These are phyloP conservation scores for Eriosoma lanigerum DNA, from an alignment of 1,140 invertebrate species.

Conservation along the genomic window DNA sequence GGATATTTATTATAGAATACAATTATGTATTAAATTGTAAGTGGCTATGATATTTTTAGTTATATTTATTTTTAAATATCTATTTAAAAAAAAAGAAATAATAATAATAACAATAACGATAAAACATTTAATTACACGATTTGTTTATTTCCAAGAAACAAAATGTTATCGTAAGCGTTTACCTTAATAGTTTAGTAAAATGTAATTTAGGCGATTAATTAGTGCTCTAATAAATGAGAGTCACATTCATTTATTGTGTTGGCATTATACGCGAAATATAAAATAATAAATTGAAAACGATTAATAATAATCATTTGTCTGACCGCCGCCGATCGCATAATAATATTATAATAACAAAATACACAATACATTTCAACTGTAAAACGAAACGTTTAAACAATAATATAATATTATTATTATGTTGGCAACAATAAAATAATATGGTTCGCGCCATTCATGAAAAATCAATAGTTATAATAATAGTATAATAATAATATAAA, in stretches of 20 bases:
- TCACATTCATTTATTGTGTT: background rate
- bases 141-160: conserved; percentile 5
- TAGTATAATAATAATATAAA: too few relatives aligned
- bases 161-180: conserved; percentile 22
- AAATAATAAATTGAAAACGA: conserved; percentile 13
- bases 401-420: background rate
- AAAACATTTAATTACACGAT: background rate
- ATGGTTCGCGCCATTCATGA: background rate
- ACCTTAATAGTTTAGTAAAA: conserved; percentile 18
- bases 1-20: too few relatives aligned
- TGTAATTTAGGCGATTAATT: background rate
- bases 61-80: background rate
- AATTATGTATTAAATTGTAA: too few relatives aligned
- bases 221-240: conserved; percentile 4
- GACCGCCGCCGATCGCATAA: background rate
- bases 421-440: background rate
- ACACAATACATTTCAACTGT: background rate
- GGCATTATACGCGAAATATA: conserved; percentile 9
- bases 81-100: background rate
- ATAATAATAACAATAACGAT: too few relatives aligned
- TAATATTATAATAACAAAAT: conserved; percentile 27
- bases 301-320: background rate
- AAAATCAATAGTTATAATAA: conserved; percentile 35
- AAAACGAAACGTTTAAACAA: background rate
- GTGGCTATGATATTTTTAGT: too few relatives aligned